Evolutionary conservation across 2,797 vertebrate species (phyloP).

Genomic region (Falco columbarius): DNA sequence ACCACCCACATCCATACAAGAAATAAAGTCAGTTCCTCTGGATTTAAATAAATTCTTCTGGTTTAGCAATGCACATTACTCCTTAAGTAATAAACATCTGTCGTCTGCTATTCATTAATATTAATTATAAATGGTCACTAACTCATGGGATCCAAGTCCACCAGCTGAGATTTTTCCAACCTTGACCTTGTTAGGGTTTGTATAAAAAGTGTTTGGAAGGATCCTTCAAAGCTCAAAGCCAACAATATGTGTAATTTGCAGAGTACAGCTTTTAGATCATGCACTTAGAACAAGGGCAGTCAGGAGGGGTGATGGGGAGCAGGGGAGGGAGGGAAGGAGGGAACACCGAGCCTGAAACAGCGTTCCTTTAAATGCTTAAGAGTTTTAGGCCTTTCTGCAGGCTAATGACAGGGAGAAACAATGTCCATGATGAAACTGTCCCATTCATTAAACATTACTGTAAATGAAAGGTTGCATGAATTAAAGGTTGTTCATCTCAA

Average conservation of each 20-base stretch:
- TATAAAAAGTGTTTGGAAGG: slow-evolving; percentile 75
- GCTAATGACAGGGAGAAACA: slow-evolving; percentile 44
- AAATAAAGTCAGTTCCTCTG: slow-evolving; percentile 61
- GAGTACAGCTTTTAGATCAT: slow-evolving; percentile 63
- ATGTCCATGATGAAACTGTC: slow-evolving; percentile 25
- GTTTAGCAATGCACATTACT: slow-evolving; percentile 77
- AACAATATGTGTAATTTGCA: slow-evolving; percentile 66
- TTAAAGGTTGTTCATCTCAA: slow-evolving; percentile 85
- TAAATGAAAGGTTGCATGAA: slow-evolving; percentile 75
- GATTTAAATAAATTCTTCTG: slow-evolving; percentile 70
- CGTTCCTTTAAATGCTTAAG: slow-evolving; percentile 20
- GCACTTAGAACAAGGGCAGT: slow-evolving; percentile 42
- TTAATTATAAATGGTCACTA: slow-evolving; percentile 80
- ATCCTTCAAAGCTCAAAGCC: slow-evolving; percentile 52
- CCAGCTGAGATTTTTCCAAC: slow-evolving; percentile 82
- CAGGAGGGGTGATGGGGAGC: slow-evolving; percentile 1
- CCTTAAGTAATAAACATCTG: slow-evolving; percentile 81
- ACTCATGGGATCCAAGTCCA: slow-evolving; percentile 75
- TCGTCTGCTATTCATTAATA: slow-evolving; percentile 84
- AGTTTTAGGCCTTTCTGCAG: slow-evolving; percentile 31
- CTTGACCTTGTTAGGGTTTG: slow-evolving; percentile 78
- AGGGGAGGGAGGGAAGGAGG: background rate
- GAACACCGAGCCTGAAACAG: background rate
- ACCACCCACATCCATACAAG: slow-evolving; percentile 26
- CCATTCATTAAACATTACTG: slow-evolving; percentile 39